These are phyloP conservation scores for Meandrina meandrites DNA, from an alignment of 92 coral and sea anemone genomes.

Conservation along the genomic window DNA sequence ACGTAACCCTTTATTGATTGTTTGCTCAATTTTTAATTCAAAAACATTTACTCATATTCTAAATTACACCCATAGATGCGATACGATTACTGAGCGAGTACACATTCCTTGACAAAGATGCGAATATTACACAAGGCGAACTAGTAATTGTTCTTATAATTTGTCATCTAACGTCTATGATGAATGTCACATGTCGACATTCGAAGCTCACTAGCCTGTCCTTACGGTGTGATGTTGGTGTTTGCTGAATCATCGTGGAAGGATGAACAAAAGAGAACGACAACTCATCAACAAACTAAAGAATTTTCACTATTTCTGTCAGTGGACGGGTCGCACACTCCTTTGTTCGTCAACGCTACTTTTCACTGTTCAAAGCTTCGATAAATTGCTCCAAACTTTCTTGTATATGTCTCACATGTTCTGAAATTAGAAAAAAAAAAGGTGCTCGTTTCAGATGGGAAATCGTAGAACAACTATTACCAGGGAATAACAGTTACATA, in stretches of 20 bases:
- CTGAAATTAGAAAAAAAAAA: slow-evolving; percentile 51
- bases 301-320: background rate
- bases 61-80: background rate
- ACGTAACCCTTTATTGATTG: background rate
- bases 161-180: background rate
- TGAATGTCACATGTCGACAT: background rate
- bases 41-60: background rate
- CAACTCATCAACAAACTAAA: background rate
- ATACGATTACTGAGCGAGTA: background rate
- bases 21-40: background rate
- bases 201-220: background rate
- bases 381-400: slow-evolving; percentile 98
- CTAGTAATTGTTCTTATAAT: background rate
- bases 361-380: slow-evolving; percentile 94
- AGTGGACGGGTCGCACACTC: background rate
- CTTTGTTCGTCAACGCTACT: slow-evolving; percentile 29
- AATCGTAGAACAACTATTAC: background rate
- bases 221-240: background rate
- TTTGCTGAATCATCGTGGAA: background rate
- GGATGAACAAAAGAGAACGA: background rate
- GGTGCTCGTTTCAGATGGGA: background rate
- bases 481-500: background rate
- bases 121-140: background rate
- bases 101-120: background rate
- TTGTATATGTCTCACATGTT: slow-evolving; percentile 98